A percentile compares a stretch with the other conserved stretches of the same genome.
These are phyloP conservation scores for Mechanitis mazaeus DNA, from an alignment of 2,888 invertebrate genomes.

Conservation along the genomic window DNA sequence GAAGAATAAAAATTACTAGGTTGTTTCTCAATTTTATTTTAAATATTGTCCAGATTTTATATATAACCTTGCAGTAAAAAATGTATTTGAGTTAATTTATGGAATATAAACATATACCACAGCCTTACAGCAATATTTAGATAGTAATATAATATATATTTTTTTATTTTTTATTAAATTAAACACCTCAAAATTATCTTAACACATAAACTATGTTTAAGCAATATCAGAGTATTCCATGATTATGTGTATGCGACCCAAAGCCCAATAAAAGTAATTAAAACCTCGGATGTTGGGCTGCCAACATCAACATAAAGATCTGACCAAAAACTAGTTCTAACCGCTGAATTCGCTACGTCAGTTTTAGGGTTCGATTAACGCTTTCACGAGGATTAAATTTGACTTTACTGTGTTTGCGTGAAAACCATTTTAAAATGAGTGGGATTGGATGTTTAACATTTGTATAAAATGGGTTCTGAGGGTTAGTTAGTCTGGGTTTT, in stretches of 20 bases:
- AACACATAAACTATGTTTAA: too few species aligned
- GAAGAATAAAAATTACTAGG: too few species aligned
- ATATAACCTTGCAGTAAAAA: too few species aligned
- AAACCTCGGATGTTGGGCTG: conserved; percentile 54
- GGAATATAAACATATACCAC: too few species aligned
- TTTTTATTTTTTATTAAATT: too few species aligned
- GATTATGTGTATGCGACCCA: neutral
- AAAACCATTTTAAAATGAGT: neutral
- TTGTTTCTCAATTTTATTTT: too few species aligned
- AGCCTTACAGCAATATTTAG: too few species aligned
- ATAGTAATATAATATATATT: too few species aligned
- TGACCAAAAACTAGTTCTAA: conserved; percentile 63
- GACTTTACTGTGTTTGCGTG: conserved; percentile 43
- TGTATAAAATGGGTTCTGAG: neutral
- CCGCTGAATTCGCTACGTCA: conserved; percentile 32
- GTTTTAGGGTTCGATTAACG: conserved; percentile 20
- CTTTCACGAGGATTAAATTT: conserved; percentile 42
- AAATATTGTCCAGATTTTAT: too few species aligned
- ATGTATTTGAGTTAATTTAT: too few species aligned
- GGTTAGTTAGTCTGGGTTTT: too few species aligned
- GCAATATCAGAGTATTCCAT: neutral
- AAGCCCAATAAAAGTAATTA: conserved; percentile 45
- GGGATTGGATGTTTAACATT: conserved; percentile 9
- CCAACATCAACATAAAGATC: conserved; percentile 54
- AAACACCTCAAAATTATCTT: too few species aligned